A percentile compares a stretch with the other conserved stretches of the same genome.
Conservation (phyloP, 2,888 invertebrate genomes). For the Desoria tigrina region DNA sequence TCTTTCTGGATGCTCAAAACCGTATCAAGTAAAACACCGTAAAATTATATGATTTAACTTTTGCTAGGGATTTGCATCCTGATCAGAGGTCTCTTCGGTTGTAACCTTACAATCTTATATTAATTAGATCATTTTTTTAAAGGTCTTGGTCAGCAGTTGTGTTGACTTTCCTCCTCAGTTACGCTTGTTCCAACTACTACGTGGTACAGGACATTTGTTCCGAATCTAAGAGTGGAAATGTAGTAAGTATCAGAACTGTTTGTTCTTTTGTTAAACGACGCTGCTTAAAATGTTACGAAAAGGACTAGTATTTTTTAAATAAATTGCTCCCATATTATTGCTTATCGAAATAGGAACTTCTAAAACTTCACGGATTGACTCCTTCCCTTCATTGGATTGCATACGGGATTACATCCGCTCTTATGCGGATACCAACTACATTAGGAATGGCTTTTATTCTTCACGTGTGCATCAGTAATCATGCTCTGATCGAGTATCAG, state of each 20-base stretch:
- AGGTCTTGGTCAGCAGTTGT: conserved; percentile 9
- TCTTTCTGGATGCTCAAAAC: conserved; percentile 12
- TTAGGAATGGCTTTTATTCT: conserved; percentile 18
- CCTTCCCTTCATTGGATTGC: conserved; percentile 35
- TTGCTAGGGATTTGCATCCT: too few relatives aligned
- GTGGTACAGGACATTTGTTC: conserved; percentile 23
- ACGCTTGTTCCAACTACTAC: conserved; percentile 19
- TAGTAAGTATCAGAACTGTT: too few relatives aligned
- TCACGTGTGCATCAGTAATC: conserved; percentile 16
- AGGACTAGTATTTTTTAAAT: neutral
- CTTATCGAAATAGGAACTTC: conserved; percentile 29
- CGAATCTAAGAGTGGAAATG: conserved; percentile 28
- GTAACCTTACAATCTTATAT: too few relatives aligned
- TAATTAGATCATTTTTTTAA: too few relatives aligned
- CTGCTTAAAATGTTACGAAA: neutral
- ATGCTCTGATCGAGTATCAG: conserved; percentile 8
- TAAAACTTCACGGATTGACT: conserved; percentile 42
- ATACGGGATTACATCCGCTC: conserved; percentile 14
- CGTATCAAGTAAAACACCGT: too few relatives aligned
- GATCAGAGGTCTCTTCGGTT: too few relatives aligned
- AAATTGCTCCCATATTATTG: neutral
- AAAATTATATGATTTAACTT: too few relatives aligned
- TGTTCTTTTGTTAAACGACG: neutral
- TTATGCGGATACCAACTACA: conserved; percentile 15
- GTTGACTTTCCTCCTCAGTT: conserved; percentile 21